These are phyloP conservation scores for Bathynomus jamesi DNA, from an alignment of 1,140 invertebrate species.

Conservation along the genomic window DNA sequence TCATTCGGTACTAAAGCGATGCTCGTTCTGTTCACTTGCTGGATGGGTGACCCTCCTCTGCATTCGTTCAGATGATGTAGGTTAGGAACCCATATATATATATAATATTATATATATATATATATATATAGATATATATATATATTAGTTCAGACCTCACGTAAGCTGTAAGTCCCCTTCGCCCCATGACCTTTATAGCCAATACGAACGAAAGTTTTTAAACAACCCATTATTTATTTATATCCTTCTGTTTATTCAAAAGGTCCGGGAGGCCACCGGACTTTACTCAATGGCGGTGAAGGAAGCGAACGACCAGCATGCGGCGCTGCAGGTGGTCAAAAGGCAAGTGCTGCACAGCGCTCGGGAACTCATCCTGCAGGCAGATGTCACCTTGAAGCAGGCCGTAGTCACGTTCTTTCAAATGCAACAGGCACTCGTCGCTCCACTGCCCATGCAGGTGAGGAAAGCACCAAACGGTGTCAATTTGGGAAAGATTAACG, in stretches of 20 bases:
- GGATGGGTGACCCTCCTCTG: no score
- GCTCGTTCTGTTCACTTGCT: no score
- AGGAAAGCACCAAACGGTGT: background rate
- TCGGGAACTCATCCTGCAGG: conserved; percentile 49
- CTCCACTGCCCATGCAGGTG: conserved; percentile 48
- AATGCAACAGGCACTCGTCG: conserved; percentile 47
- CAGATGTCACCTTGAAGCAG: conserved; percentile 50
- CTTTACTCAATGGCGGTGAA: conserved; percentile 49
- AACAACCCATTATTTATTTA: no score
- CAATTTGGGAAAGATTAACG: no score
- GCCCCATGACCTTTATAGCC: background rate
- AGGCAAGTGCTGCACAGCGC: conserved; percentile 46
- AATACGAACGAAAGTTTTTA: background rate
- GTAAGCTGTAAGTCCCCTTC: no score
- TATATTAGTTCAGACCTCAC: no score
- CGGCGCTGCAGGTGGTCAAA: conserved; percentile 46
- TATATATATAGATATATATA: background rate
- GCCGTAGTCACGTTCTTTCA: conserved; percentile 52
- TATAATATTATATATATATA: background rate
- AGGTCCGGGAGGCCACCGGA: conserved; percentile 49
- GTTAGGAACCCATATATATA: background rate
- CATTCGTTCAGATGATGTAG: background rate
- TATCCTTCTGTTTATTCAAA: conserved; percentile 20
- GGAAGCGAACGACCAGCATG: conserved; percentile 49
- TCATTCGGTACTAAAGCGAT: no score